Conservation (phyloP, 64 coral and sea anemone species). For the Porites lutea region DNA sequence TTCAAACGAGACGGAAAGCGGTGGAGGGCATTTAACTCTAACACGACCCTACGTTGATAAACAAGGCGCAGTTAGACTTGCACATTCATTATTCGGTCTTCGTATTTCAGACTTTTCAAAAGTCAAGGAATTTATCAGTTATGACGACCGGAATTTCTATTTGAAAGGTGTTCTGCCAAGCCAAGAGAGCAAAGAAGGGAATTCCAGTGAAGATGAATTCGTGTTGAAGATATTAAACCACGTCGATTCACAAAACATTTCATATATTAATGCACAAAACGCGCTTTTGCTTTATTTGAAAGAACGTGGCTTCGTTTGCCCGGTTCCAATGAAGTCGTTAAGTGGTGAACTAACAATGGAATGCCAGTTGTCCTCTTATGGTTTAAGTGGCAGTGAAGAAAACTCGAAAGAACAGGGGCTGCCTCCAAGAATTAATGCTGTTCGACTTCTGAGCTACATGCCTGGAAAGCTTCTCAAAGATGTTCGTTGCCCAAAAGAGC, state of each 20-base stretch:
- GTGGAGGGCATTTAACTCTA: not conserved
- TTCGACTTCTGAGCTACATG: slow-evolving; percentile 53
- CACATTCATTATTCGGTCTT: slow-evolving; percentile 54
- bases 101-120: not conserved
- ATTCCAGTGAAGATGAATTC: slow-evolving; percentile 9
- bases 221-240: slow-evolving; percentile 70
- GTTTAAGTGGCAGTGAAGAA: not conserved
- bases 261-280: slow-evolving; percentile 60
- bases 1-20: not conserved
- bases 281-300: slow-evolving; percentile 39
- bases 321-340: slow-evolving; percentile 27
- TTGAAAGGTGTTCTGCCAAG: slow-evolving; percentile 33
- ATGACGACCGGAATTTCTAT: slow-evolving; percentile 69
- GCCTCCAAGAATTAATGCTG: not conserved
- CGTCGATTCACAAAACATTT: slow-evolving; percentile 39
- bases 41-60: slow-evolving; percentile 27
- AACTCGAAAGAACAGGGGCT: not conserved
- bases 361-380: not conserved
- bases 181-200: not conserved
- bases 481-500: not conserved
- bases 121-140: slow-evolving; percentile 60
- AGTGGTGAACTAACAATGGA: not conserved
- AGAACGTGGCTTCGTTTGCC: slow-evolving; percentile 29
- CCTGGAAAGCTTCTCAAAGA: slow-evolving; percentile 46
- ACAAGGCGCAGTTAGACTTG: slow-evolving; percentile 22